phyloP scores from a whole-genome alignment of 2,797 vertebrate genomes.

The Epinephelus coioides region DNA sequence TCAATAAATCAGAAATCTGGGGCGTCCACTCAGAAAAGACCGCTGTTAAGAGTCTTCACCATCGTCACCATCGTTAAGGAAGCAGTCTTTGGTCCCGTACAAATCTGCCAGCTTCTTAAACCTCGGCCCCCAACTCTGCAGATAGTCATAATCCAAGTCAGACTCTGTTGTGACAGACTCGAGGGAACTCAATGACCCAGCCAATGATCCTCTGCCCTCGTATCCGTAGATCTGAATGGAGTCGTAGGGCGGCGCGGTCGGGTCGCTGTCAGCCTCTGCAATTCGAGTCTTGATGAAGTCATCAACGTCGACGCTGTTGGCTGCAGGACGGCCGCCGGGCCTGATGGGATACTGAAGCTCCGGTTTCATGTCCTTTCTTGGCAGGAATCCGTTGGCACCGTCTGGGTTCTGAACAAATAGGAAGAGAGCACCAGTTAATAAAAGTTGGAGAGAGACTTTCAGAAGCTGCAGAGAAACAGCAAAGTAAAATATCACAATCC shows the following conservation, averaged over 20 bases:
- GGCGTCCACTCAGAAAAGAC: slow-evolving; percentile 70
- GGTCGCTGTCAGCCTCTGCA: slow-evolving; percentile 95
- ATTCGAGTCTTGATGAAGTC: slow-evolving; percentile 98
- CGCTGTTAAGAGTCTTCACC: slow-evolving; percentile 94
- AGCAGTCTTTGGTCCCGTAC: slow-evolving; percentile 99
- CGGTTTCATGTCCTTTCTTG: slow-evolving; percentile 97
- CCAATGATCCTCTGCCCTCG: slow-evolving; percentile 95
- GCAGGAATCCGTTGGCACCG: slow-evolving; percentile 95
- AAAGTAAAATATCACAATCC: too few relatives aligned
- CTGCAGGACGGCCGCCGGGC: slow-evolving; percentile 89
- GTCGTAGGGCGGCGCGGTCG: slow-evolving; percentile 97
- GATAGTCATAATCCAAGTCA: slow-evolving; percentile 99
- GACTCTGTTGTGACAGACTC: slow-evolving; percentile 98
- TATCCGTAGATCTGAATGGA: slow-evolving; percentile 99
- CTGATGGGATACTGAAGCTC: slow-evolving; percentile 93
- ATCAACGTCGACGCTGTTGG: slow-evolving; percentile 95
- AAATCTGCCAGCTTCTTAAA: slow-evolving; percentile 99
- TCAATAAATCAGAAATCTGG: slow-evolving; percentile 66
- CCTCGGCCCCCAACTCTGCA: slow-evolving; percentile 98
- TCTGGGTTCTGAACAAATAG: slow-evolving; percentile 91
- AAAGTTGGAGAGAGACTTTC: not conserved
- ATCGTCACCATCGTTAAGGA: slow-evolving; percentile 79
- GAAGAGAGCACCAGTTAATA: slow-evolving; percentile 10
- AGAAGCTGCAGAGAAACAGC: not conserved
- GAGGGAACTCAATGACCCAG: slow-evolving; percentile 96